Evolutionary conservation across 2,888 invertebrate species (phyloP).

Genomic region (Pediacus dermestoides): DNA sequence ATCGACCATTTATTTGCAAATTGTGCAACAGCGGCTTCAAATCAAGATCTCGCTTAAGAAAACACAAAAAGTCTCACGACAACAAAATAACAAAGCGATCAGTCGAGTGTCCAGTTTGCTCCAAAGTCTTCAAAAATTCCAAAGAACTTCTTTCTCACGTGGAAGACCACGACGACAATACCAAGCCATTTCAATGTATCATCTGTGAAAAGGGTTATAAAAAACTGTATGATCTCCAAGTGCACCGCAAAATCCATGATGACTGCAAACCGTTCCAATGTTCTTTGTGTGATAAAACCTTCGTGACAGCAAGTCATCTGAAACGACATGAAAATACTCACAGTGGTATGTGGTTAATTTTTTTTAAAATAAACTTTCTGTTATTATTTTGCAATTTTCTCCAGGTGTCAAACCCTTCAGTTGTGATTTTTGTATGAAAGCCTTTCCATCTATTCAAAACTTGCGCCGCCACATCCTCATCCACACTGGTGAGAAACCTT

Average conservation of each 20-base stretch:
- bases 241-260: conserved; percentile 35
- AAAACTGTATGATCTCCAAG: conserved; percentile 33
- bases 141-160: conserved; percentile 38
- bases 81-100: conserved; percentile 30
- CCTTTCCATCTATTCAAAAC: conserved; percentile 41
- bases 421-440: conserved; percentile 38
- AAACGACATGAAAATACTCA: conserved; percentile 42
- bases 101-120: conserved; percentile 37
- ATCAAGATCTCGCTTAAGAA: conserved; percentile 39
- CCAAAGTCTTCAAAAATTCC: conserved; percentile 35
- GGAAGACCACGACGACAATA: conserved; percentile 34
- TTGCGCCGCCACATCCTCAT: conserved; percentile 42
- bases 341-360: conserved; percentile 30
- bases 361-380: conserved; percentile 3
- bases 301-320: conserved; percentile 38
- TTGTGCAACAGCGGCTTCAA: conserved; percentile 42
- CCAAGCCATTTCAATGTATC: conserved; percentile 37
- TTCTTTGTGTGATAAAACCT: conserved; percentile 39
- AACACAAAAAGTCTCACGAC: conserved; percentile 38
- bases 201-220: conserved; percentile 39
- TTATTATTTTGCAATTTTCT: conserved; percentile 1
- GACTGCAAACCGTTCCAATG: conserved; percentile 37
- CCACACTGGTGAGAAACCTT: conserved; percentile 43
- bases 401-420: conserved; percentile 37
- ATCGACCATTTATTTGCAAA: conserved; percentile 41